These are phyloP conservation scores for Actias luna DNA, from an alignment of 2,888 invertebrate genomes.

Conservation along the genomic window DNA sequence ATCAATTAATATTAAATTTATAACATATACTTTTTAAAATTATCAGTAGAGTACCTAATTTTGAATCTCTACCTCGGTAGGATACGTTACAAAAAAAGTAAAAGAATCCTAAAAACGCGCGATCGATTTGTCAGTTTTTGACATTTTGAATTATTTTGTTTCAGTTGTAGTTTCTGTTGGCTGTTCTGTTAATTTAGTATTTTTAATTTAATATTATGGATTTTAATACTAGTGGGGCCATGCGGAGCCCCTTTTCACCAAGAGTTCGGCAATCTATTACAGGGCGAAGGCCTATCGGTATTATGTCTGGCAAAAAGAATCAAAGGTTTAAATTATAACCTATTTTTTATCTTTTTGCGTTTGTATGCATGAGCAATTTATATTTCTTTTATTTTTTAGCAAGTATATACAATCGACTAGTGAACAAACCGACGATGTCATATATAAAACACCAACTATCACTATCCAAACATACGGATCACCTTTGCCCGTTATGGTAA, in stretches of 20 bases:
- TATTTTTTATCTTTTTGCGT: slow-evolving; percentile 25
- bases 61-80: no score
- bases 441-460: slow-evolving; percentile 88
- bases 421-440: slow-evolving; percentile 83
- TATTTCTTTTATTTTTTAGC: slow-evolving; percentile 36
- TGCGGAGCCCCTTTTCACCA: slow-evolving; percentile 73
- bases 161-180: slow-evolving; percentile 19
- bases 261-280: slow-evolving; percentile 64
- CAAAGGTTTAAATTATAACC: slow-evolving; percentile 52
- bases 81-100: no score
- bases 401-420: slow-evolving; percentile 53
- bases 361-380: background rate
- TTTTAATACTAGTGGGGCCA: slow-evolving; percentile 63
- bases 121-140: slow-evolving; percentile 24
- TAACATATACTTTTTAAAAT: no score
- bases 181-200: background rate
- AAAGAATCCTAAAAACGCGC: no score
- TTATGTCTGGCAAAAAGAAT: slow-evolving; percentile 61
- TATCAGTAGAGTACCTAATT: no score
- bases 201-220: slow-evolving; percentile 47
- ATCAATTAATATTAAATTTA: no score
- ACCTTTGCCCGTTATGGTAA: slow-evolving; percentile 92
- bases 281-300: slow-evolving; percentile 59
- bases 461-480: slow-evolving; percentile 90
- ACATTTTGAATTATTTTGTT: slow-evolving; percentile 29